Evolutionary conservation across 2,797 vertebrate genomes (phyloP), one percentile per base, ranked within the genome.

Genomic region (Steatocranus sp.): DNA sequence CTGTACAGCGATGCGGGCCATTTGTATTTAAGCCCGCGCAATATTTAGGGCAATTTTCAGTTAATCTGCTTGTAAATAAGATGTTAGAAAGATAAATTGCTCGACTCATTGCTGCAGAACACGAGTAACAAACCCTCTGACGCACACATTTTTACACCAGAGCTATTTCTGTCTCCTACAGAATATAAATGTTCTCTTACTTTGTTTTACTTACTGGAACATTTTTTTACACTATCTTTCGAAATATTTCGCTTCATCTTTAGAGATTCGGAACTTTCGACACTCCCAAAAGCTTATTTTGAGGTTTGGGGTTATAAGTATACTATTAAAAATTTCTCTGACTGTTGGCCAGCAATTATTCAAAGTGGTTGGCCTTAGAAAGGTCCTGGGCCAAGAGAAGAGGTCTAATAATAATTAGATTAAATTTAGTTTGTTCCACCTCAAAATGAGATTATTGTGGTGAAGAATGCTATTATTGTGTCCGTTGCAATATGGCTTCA

Each of bases 11-110:
- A 78, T 32, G 27, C 9, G 5, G 20, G 1, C 15, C 48, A 30
- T 86, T 89, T 86, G 48, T 56, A 43, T 41, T 48, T 30, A 74
- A 80, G 50, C 2, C 68, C n/a, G 2, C 25, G 11, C 32, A n/a
- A 53, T 20, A 80, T 80, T 83, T 43, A 77, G 48, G n/a, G 12
- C n/a, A 53, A 51, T 84, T 82, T 82, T 53, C 30, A 63, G 25
- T 61, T 82, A 80, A 84, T 88, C 38, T 80, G 51, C 68, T 27
- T 84, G 58, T 84, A 87, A 86, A 90, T 87, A 87, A 78, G 75
- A 84, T 74, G 48, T 66, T 85, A 25, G 34, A 56, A 81, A 73
- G 78, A 86, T 41, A 75, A 61, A 87, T 85, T 32, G 74, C 68
- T 68, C 5, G 30, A 34, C 34, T 9, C 48, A 63, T 32, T 80